phyloP scores from a whole-genome alignment of 2,113 vertebrate species.

The Recurvirostra avosetta region DNA sequence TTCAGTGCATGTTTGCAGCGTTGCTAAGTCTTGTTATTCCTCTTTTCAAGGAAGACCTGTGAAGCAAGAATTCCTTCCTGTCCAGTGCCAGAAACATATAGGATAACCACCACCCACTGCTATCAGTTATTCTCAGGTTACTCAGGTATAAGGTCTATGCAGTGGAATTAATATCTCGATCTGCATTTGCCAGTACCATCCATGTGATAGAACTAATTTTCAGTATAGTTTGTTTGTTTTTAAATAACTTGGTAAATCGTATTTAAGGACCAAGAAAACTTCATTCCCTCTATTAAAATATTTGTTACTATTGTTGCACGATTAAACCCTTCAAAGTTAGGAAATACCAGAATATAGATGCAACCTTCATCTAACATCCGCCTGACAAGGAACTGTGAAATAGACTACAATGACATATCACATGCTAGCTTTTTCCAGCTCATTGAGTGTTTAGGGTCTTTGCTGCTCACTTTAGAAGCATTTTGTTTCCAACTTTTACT shows the following conservation, averaged over 20 bases:
- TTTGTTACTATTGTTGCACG: background rate
- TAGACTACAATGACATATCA: background rate
- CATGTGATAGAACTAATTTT: background rate
- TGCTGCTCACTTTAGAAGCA: background rate
- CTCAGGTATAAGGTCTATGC: background rate
- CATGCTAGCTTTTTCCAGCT: background rate
- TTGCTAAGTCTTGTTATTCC: background rate
- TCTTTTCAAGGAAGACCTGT: background rate
- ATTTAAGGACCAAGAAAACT: background rate
- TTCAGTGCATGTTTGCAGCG: background rate
- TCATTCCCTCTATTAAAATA: background rate
- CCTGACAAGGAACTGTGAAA: background rate
- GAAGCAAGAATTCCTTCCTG: background rate
- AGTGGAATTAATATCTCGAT: background rate
- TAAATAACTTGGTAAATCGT: background rate
- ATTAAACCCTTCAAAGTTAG: background rate
- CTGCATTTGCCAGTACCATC: background rate
- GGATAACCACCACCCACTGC: background rate
- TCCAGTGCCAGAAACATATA: background rate
- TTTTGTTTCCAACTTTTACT: background rate
- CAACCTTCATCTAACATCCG: background rate
- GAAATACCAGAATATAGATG: background rate
- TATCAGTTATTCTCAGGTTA: background rate
- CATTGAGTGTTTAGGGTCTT: background rate
- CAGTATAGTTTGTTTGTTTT: background rate